phyloP scores from a whole-genome alignment of 2,797 vertebrate genomes.

The Melanotaenia parkinsoni region DNA sequence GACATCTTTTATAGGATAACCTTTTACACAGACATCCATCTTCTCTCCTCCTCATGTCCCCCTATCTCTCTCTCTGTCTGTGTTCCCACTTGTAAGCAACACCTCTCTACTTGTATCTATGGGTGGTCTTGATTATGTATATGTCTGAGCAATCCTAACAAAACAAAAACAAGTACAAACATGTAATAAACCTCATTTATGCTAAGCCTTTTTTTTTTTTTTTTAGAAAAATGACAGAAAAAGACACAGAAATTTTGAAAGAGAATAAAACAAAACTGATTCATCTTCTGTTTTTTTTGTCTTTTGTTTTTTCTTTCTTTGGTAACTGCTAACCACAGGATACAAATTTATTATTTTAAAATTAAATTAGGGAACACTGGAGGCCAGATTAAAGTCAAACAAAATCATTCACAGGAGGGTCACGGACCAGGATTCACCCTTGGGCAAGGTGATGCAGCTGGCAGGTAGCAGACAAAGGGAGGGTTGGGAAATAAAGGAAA shows the following conservation, averaged over 20 bases:
- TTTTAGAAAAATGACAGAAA: background rate
- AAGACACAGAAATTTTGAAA: background rate
- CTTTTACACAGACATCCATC: conserved; percentile 60
- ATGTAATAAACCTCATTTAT: background rate
- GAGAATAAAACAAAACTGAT: conserved; percentile 5
- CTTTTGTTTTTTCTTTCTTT: background rate
- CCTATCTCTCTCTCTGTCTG: conserved; percentile 7
- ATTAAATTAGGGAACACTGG: conserved; percentile 18
- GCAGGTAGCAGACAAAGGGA: conserved; percentile 23
- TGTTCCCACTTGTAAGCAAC: conserved; percentile 30
- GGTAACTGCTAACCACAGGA: background rate
- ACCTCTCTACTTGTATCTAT: conserved; percentile 15
- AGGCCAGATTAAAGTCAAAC: conserved; percentile 26
- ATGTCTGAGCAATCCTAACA: conserved; percentile 6
- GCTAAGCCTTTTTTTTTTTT: background rate
- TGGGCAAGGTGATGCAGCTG: conserved; percentile 42
- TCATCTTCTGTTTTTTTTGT: background rate
- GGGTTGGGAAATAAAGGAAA: background rate
- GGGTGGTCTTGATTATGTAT: conserved; percentile 22
- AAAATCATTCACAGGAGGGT: conserved; percentile 31
- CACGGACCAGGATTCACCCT: conserved; percentile 30
- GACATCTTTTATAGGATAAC: conserved; percentile 72
- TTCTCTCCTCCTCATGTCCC: conserved; percentile 9
- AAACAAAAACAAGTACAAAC: conserved; percentile 7
- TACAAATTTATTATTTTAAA: background rate